Percentiles rank a stretch among this genome's conserved stretches.
phyloP scores from a whole-genome alignment of 2,797 vertebrate species.

The Dallia pectoralis region DNA sequence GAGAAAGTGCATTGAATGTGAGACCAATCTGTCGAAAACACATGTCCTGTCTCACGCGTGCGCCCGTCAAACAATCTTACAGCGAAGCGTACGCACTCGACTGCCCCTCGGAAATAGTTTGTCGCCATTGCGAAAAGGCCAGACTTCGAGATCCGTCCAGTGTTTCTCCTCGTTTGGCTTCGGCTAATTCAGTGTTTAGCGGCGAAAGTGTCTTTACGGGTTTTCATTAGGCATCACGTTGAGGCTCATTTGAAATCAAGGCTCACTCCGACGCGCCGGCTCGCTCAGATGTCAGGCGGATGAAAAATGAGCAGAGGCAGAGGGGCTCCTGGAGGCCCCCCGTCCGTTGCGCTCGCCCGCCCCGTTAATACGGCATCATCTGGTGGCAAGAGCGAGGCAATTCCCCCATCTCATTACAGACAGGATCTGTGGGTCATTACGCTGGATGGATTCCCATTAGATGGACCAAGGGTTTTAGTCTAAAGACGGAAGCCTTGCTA shows the following conservation, averaged over 20 bases:
- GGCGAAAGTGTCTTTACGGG: slow-evolving; percentile 46
- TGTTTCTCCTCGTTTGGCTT: slow-evolving; percentile 25
- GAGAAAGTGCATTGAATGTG: background rate
- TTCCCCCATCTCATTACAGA: slow-evolving; percentile 93
- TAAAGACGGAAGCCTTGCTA: slow-evolving; percentile 33
- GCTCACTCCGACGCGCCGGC: slow-evolving; percentile 68
- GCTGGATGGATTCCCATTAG: slow-evolving; percentile 72
- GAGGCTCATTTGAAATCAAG: slow-evolving; percentile 75
- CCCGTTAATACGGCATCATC: slow-evolving; percentile 91
- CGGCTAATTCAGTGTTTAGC: slow-evolving; percentile 31
- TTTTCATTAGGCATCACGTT: slow-evolving; percentile 74
- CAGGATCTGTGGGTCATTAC: slow-evolving; percentile 90
- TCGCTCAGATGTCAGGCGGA: slow-evolving; percentile 58
- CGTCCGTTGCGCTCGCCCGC: slow-evolving; percentile 77
- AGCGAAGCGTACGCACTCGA: background rate
- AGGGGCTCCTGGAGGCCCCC: slow-evolving; percentile 55
- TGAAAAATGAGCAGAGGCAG: background rate
- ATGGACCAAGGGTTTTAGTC: slow-evolving; percentile 70
- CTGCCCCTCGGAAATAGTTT: background rate
- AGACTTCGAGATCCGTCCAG: slow-evolving; percentile 16
- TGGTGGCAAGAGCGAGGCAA: slow-evolving; percentile 87
- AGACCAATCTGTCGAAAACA: background rate
- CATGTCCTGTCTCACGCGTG: background rate
- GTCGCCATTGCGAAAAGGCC: background rate
- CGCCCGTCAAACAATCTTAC: background rate